These are phyloP conservation scores for Gobiocypris rarus DNA, from an alignment of 2,113 vertebrate genomes.

Conservation along the genomic window DNA sequence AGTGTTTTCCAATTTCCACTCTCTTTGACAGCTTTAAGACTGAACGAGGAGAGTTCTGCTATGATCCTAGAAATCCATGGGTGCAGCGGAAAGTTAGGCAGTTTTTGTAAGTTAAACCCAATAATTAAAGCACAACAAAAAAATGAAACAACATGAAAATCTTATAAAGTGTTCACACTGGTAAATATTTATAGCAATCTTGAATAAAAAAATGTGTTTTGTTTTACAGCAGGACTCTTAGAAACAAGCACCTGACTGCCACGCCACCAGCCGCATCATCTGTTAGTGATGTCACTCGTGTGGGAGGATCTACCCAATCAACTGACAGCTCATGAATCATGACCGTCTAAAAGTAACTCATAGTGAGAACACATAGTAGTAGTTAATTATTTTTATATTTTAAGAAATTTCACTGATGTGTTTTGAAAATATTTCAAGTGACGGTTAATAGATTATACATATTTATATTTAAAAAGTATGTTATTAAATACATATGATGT, in stretches of 20 bases:
- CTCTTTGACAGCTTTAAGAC: slow-evolving; percentile 20
- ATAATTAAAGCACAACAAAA: too few species aligned
- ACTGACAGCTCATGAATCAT: neutral
- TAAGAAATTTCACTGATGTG: neutral
- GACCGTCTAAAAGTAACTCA: neutral
- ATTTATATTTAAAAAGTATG: slow-evolving; percentile 4
- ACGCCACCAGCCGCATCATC: neutral
- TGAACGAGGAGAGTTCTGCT: neutral
- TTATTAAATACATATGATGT: neutral
- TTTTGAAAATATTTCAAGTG: neutral
- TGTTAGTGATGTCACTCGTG: neutral
- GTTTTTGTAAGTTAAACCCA: slow-evolving; percentile 23
- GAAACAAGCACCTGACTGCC: neutral
- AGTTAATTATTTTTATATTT: too few species aligned
- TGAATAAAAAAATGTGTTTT: too few species aligned
- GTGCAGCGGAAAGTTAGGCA: neutral
- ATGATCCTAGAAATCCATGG: neutral
- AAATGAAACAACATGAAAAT: too few species aligned
- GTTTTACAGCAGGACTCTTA: neutral
- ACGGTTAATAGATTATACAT: neutral
- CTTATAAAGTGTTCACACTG: too few species aligned
- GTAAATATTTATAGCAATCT: too few species aligned
- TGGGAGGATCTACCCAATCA: neutral
- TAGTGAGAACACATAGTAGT: neutral
- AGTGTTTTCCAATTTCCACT: neutral